phyloP scores from a whole-genome alignment of 2,888 invertebrate species.

The Asteroscopus sphinx region DNA sequence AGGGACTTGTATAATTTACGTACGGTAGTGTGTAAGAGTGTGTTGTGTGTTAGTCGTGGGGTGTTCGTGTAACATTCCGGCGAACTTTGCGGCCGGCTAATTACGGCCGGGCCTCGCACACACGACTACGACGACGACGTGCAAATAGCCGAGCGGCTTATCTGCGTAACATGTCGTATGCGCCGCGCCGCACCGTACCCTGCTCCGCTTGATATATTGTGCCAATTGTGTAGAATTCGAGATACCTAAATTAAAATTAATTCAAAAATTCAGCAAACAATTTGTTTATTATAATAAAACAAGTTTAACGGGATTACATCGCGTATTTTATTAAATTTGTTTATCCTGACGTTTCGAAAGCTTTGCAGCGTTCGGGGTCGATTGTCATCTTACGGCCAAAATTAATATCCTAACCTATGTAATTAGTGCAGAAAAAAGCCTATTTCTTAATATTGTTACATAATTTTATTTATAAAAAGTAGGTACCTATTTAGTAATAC shows the following conservation, averaged over 20 bases:
- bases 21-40: slow-evolving; percentile 61
- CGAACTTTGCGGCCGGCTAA: slow-evolving; percentile 82
- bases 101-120: slow-evolving; percentile 73
- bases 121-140: slow-evolving; percentile 70
- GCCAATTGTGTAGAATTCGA: no score
- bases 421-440: background rate
- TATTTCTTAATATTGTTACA: no score
- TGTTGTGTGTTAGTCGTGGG: slow-evolving; percentile 67
- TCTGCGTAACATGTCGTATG: slow-evolving; percentile 67
- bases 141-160: slow-evolving; percentile 78
- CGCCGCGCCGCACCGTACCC: slow-evolving; percentile 46
- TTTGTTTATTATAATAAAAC: slow-evolving; percentile 6
- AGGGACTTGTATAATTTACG: slow-evolving; percentile 49
- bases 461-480: no score
- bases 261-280: slow-evolving; percentile 22
- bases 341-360: no score
- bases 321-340: no score
- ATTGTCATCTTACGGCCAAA: no score
- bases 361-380: no score
- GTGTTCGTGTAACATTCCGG: slow-evolving; percentile 74
- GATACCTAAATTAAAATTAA: slow-evolving; percentile 45
- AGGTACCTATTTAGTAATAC: background rate
- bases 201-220: slow-evolving; percentile 51
- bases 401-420: no score
- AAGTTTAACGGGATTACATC: no score